Conservation (phyloP, 2,113 vertebrate genomes). For the Tupaia chinensis region DNA sequence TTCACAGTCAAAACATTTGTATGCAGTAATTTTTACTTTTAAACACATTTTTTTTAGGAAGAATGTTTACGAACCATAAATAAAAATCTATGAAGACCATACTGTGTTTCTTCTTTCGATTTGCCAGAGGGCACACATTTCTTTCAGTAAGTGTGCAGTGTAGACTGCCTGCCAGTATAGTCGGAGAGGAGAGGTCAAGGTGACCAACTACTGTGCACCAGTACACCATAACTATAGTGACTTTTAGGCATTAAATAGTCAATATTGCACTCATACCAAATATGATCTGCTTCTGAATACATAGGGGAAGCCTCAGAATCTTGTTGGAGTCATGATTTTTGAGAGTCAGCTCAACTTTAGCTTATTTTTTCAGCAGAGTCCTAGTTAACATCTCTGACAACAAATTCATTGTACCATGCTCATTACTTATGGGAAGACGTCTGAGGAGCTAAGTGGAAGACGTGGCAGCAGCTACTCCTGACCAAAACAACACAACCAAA, state of each 20-base stretch:
- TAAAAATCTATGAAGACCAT: constrained; percentile 58
- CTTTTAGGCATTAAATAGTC: constrained; percentile 7
- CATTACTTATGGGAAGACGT: neutral
- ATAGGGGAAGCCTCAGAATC: neutral
- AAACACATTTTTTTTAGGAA: constrained; percentile 56
- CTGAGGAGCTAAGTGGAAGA: neutral
- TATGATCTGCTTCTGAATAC: constrained; percentile 7
- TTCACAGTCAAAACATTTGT: constrained; percentile 44
- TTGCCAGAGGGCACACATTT: neutral
- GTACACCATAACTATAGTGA: neutral
- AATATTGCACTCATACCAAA: neutral
- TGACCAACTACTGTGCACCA: constrained; percentile 39
- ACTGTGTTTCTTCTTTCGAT: neutral
- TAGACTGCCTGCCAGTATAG: neutral
- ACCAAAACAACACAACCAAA: neutral
- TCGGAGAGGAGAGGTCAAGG: constrained; percentile 1
- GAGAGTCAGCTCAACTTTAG: neutral
- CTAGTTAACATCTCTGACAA: neutral
- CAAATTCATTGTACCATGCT: neutral
- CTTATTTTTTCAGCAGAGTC: neutral
- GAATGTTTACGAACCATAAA: constrained; percentile 65
- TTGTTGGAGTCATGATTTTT: constrained; percentile 40
- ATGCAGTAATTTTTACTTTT: constrained; percentile 42
- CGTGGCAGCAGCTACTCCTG: neutral
- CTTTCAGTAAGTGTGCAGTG: constrained; percentile 8